Percentiles rank a stretch among this genome's conserved stretches.
phyloP scores from a whole-genome alignment of 2,888 invertebrate genomes.

The Chymomyza amoena region DNA sequence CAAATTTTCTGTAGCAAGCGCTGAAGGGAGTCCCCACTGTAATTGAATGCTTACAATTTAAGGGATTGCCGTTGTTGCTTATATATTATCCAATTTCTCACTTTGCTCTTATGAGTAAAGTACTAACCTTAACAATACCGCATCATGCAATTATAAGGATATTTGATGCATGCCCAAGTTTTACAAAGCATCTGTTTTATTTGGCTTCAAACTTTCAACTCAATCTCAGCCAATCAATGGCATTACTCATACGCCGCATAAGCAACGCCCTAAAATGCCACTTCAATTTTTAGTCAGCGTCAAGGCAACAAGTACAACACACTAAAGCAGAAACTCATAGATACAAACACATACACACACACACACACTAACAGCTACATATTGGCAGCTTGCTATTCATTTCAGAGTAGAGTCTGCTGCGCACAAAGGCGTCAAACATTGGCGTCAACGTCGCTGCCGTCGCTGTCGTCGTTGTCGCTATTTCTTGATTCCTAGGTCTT shows the following conservation, averaged over 20 bases:
- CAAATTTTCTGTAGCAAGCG: no score
- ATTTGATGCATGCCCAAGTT: slow-evolving; percentile 44
- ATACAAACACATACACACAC: slow-evolving; percentile 7
- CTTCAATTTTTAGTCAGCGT: slow-evolving; percentile 19
- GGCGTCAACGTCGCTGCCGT: slow-evolving; percentile 14
- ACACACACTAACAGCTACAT: neutral
- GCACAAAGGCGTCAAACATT: slow-evolving; percentile 35
- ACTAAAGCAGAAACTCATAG: slow-evolving; percentile 6
- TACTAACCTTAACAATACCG: slow-evolving; percentile 25
- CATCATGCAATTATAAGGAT: slow-evolving; percentile 56
- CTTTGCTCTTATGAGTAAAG: no score
- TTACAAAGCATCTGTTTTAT: slow-evolving; percentile 19
- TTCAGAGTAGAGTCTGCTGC: slow-evolving; percentile 29
- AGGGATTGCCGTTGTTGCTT: no score
- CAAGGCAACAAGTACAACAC: slow-evolving; percentile 59
- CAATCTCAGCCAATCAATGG: slow-evolving; percentile 62
- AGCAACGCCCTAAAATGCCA: slow-evolving; percentile 32
- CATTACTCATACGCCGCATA: slow-evolving; percentile 66
- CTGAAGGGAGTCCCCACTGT: no score
- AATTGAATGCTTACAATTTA: no score
- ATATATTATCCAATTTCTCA: no score
- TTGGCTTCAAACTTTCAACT: slow-evolving; percentile 26
- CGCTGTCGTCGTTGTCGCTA: neutral
- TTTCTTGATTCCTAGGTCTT: neutral
- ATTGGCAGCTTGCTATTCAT: slow-evolving; percentile 52